Evolutionary conservation across 2,797 vertebrate genomes (phyloP).

Genomic region (Semotilus atromaculatus): DNA sequence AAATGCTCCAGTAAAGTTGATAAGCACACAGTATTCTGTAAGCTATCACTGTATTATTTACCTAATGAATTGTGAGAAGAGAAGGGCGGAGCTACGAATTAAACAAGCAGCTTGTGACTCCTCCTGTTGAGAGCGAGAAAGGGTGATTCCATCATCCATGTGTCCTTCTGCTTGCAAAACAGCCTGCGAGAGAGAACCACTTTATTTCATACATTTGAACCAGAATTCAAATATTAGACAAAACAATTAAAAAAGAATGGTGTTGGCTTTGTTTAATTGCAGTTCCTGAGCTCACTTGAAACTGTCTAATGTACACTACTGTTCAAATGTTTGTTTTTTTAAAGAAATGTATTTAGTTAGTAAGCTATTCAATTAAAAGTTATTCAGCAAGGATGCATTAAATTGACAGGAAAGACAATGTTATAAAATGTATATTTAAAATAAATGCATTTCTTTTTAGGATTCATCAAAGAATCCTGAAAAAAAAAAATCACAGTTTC

Average conservation of each 20-base stretch:
- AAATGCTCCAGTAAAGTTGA: background rate
- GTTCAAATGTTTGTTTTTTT: background rate
- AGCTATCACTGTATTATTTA: conserved; percentile 57
- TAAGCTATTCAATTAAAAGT: too few relatives aligned
- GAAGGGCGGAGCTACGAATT: conserved; percentile 87
- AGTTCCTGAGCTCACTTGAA: background rate
- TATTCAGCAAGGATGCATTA: background rate
- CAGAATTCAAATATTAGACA: background rate
- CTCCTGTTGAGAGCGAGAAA: conserved; percentile 91
- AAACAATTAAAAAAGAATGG: background rate
- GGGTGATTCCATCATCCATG: conserved; percentile 94
- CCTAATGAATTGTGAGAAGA: conserved; percentile 90
- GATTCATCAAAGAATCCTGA: background rate
- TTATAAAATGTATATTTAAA: background rate
- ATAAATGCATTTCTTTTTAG: background rate
- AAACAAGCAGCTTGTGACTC: conserved; percentile 90
- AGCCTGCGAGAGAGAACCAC: conserved; percentile 76
- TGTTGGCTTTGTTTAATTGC: background rate
- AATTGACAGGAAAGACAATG: background rate
- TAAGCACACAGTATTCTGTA: background rate
- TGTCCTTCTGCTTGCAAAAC: conserved; percentile 94
- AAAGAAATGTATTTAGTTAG: too few relatives aligned
- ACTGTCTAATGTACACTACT: background rate
- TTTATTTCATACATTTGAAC: background rate
- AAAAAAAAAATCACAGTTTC: background rate